Evolutionary conservation across 2,113 vertebrate genomes (phyloP).

Genomic region (Onychostoma macrolepis): DNA sequence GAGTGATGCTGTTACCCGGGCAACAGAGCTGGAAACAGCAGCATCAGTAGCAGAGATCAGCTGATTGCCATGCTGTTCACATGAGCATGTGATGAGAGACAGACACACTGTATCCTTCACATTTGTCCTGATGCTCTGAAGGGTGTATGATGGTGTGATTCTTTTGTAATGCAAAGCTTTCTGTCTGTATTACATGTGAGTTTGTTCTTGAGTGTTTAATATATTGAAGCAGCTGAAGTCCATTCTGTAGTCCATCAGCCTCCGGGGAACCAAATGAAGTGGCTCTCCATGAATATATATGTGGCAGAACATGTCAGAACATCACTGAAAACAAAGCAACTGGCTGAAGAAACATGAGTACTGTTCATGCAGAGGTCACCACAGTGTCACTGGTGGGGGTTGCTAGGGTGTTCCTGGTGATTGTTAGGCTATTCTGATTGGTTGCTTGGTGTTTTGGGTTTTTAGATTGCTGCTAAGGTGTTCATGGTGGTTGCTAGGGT

Average conservation of each 20-base stretch:
- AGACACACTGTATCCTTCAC: not conserved
- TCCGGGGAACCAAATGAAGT: not conserved
- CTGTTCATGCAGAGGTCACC: not conserved
- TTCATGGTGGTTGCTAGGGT: not conserved
- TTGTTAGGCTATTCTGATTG: not conserved
- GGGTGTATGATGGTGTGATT: not conserved
- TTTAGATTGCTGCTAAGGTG: not conserved
- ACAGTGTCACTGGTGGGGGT: not conserved
- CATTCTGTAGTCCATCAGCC: not conserved
- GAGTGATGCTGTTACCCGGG: constrained; percentile 49
- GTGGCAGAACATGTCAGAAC: not conserved
- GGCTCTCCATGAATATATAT: not conserved
- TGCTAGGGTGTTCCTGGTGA: not conserved
- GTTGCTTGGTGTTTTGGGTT: not conserved
- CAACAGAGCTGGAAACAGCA: constrained; percentile 52
- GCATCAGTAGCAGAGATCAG: constrained; percentile 50
- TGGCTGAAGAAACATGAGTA: not conserved
- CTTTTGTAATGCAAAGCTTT: not conserved
- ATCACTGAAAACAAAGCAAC: not conserved
- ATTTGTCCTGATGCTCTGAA: constrained; percentile 8
- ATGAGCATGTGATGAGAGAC: constrained; percentile 23
- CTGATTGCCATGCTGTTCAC: constrained; percentile 42
- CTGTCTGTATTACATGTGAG: not conserved
- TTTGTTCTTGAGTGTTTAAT: not conserved
- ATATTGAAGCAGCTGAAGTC: not conserved